Conservation (phyloP, 2,888 invertebrate species). For the Aethes cnicana region DNA sequence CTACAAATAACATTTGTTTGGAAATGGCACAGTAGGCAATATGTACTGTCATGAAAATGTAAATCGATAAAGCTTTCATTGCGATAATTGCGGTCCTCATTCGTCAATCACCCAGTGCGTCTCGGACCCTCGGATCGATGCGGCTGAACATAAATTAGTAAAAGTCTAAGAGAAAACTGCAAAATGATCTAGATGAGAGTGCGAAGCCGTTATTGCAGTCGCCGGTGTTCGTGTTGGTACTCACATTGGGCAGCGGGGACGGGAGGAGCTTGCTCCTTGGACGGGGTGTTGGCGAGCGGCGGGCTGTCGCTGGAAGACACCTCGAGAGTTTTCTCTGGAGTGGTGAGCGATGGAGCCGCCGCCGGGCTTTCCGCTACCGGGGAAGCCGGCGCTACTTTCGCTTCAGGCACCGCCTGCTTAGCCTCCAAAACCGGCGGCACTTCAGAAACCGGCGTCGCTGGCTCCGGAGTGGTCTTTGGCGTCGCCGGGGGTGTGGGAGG, state of each 20-base stretch:
- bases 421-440: conserved; percentile 36
- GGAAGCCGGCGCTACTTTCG: neutral
- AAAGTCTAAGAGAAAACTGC: conserved; percentile 70
- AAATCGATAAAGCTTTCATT: too few relatives aligned
- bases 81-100: conserved; percentile 27
- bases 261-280: conserved; percentile 61
- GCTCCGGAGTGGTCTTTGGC: conserved; percentile 39
- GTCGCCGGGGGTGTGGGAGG: conserved; percentile 42
- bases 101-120: conserved; percentile 23
- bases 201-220: conserved; percentile 68
- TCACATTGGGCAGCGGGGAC: conserved; percentile 71
- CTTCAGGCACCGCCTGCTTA: conserved; percentile 26
- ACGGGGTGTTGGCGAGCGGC: conserved; percentile 68
- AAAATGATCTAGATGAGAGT: conserved; percentile 77
- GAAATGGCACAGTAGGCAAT: too few relatives aligned
- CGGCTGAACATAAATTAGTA: conserved; percentile 69
- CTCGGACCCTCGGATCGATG: conserved; percentile 53
- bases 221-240: conserved; percentile 49
- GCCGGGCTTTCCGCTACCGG: conserved; percentile 23
- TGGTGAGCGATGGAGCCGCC: conserved; percentile 32
- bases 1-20: too few relatives aligned
- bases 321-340: conserved; percentile 11
- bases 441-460: conserved; percentile 36
- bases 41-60: too few relatives aligned
- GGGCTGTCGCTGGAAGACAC: conserved; percentile 54